Evolutionary conservation across 2,113 vertebrate species (phyloP), one percentile per base, ranked within the genome.

Genomic region (Pungitius pungitius): DNA sequence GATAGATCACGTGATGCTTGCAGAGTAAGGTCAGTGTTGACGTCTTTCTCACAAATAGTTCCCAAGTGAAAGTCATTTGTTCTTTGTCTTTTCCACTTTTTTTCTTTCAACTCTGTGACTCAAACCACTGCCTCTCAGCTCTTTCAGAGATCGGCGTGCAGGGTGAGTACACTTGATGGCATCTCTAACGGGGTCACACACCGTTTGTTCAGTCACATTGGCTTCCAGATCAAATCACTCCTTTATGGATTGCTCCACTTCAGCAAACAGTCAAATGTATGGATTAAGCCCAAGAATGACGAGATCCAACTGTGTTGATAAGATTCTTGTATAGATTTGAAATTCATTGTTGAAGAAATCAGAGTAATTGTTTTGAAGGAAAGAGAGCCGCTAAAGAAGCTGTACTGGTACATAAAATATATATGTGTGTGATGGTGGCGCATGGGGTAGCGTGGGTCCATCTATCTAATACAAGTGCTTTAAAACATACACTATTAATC

Each of bases 101-200:
- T 40, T 54, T 9, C 33, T 71, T 45, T n/a, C 8, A 8, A 8
- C 18, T 12, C 27, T 70, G 22, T 61, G 35, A 60, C 39, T 72
- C 17, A 33, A 65, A 81, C 56, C 57, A 52, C n/a, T 63, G 33
- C 15, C 52, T 59, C 24, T 71, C 82, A 90, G 91, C 85, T 74
- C 82, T 26, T 15, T 6, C 80, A 49, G 87, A 90, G 27, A 26
- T 77, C 66, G 77, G 51, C 73, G 75, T 40, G 69, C 71, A 86
- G 55, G 86, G 92, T 93, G 79, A 93, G 92, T 85, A 65, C n/a
- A 20, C 66, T 30, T 39, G n/a, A 62, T 70, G 18, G 47, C 22
- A 37, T 66, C 54, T 75, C 7, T 69, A 67, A 69, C 40, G 14
- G 47, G 51, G 58, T 77, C 40, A 62, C 24, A 67, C 7, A 61